These are phyloP conservation scores for Oligia strigilis DNA, from an alignment of 2,888 invertebrate species.

Conservation along the genomic window DNA sequence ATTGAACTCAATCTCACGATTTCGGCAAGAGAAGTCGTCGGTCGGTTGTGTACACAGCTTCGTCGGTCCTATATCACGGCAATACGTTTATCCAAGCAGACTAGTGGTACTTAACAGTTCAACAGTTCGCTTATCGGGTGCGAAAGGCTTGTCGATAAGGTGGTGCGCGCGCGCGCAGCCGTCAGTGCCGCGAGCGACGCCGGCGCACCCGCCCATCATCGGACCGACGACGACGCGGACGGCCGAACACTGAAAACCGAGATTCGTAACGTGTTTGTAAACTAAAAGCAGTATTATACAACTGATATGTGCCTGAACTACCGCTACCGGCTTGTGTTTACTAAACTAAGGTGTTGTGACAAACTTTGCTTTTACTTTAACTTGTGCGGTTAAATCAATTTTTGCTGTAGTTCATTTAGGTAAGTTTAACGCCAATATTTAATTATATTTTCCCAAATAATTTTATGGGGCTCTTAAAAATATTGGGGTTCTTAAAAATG, in stretches of 20 bases:
- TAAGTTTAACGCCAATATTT: conserved; percentile 44
- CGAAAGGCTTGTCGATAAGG: conserved; percentile 84
- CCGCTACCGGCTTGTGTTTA: conserved; percentile 79
- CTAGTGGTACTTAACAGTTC: conserved; percentile 71
- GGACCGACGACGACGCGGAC: conserved; percentile 32
- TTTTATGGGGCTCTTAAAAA: not conserved
- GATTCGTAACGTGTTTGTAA: conserved; percentile 72
- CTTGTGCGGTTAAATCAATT: conserved; percentile 72
- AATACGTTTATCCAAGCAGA: conserved; percentile 57
- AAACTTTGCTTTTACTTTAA: conserved; percentile 77
- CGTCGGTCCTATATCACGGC: conserved; percentile 19
- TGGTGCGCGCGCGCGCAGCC: conserved; percentile 76
- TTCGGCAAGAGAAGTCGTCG: conserved; percentile 1
- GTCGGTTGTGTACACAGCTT: conserved; percentile 20
- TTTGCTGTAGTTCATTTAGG: conserved; percentile 55
- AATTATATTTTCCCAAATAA: not conserved
- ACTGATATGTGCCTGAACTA: conserved; percentile 79
- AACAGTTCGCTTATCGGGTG: conserved; percentile 83
- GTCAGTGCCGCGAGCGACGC: conserved; percentile 83
- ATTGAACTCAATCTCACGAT: conserved; percentile 11
- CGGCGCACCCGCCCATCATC: conserved; percentile 75
- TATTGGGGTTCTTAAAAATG: not conserved
- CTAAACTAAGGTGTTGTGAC: conserved; percentile 82
- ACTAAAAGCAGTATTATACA: conserved; percentile 79
- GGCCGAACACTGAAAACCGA: conserved; percentile 60